phyloP scores from a whole-genome alignment of 2,888 invertebrate genomes.

The Mythimna impura region DNA sequence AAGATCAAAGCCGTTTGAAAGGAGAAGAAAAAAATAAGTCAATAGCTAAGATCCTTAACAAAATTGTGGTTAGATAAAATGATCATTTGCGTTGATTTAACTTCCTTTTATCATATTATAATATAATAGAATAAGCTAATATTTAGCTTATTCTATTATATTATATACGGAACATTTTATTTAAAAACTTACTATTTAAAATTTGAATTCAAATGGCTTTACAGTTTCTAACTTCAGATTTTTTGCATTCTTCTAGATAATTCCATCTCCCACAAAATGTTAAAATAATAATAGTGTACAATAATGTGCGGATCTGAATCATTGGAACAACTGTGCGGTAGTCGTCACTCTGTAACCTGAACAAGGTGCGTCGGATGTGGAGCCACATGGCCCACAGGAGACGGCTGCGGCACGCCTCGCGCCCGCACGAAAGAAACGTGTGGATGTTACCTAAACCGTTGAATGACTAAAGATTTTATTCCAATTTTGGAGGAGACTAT shows the following conservation, averaged over 20 bases:
- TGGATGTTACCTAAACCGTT: conserved; percentile 66
- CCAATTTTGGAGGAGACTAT: background rate
- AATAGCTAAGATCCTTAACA: too few species aligned
- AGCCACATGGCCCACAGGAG: conserved; percentile 87
- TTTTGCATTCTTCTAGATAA: background rate
- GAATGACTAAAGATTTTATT: background rate
- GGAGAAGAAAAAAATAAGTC: too few species aligned
- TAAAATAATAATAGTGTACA: conserved; percentile 1
- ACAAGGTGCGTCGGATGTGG: conserved; percentile 84
- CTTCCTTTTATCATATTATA: too few species aligned
- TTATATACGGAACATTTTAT: too few species aligned
- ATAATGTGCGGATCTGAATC: conserved; percentile 62
- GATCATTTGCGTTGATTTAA: too few species aligned
- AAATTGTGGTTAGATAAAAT: too few species aligned
- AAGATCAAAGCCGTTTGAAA: too few species aligned
- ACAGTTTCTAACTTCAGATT: background rate
- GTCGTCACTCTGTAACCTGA: conserved; percentile 79
- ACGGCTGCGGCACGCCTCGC: conserved; percentile 89
- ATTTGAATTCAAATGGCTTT: too few species aligned
- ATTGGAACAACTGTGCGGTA: conserved; percentile 52
- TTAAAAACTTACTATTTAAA: too few species aligned
- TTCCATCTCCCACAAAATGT: background rate
- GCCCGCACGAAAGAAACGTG: conserved; percentile 70
- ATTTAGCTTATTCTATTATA: too few species aligned
- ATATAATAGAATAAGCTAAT: too few species aligned